Conservation (phyloP, 2,113 vertebrate genomes). For the Serinus canaria region DNA sequence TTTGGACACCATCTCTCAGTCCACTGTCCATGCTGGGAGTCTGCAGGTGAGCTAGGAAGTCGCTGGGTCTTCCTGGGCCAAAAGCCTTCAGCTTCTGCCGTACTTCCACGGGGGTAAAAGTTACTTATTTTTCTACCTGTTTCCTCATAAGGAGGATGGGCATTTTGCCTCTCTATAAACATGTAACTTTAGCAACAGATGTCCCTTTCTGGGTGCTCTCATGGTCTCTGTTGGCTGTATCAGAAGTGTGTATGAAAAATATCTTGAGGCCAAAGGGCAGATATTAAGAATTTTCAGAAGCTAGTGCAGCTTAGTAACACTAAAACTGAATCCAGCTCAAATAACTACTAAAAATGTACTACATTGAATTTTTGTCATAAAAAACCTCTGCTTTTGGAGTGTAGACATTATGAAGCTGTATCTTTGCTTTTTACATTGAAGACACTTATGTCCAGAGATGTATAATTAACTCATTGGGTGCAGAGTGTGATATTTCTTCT, state of each 20-base stretch:
- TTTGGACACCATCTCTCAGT: neutral
- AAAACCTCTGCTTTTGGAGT: neutral
- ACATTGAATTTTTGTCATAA: neutral
- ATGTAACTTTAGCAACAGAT: neutral
- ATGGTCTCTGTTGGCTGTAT: neutral
- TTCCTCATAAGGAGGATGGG: neutral
- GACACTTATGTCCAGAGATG: slow-evolving; percentile 9
- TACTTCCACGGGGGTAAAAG: neutral
- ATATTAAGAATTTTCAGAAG: neutral
- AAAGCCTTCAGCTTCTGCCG: neutral
- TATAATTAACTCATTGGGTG: slow-evolving; percentile 29
- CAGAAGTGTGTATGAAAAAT: neutral
- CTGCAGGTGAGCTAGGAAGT: neutral
- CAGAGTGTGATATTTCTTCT: slow-evolving; percentile 21
- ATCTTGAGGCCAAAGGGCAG: neutral
- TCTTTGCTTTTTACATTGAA: slow-evolving; percentile 20
- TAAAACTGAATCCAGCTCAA: neutral
- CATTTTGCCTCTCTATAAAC: neutral
- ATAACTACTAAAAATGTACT: neutral
- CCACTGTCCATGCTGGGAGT: neutral
- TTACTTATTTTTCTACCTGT: neutral
- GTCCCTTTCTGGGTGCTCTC: neutral
- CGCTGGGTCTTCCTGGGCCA: neutral
- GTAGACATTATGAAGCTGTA: neutral
- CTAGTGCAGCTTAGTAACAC: neutral